Conservation (phyloP, 2,113 vertebrate genomes). For the Zosterops borbonicus region DNA sequence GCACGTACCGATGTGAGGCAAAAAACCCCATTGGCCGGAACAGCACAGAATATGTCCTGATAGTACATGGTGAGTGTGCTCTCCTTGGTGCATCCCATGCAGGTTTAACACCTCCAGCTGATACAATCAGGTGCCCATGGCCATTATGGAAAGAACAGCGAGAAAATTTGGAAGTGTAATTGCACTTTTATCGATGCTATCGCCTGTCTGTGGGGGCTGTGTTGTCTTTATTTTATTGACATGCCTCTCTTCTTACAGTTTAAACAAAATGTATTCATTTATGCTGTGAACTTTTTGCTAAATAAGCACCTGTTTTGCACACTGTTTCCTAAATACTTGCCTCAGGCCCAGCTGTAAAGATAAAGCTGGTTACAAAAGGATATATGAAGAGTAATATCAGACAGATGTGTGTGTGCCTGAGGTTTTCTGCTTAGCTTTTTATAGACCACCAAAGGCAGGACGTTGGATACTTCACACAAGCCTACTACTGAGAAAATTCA, state of each 20-base stretch:
- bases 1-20: constrained; percentile 97
- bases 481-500: background rate
- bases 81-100: background rate
- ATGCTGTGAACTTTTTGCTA: background rate
- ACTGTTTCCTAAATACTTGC: background rate
- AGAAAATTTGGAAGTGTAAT: background rate
- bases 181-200: background rate
- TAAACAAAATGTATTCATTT: background rate
- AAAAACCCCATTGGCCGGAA: constrained; percentile 93
- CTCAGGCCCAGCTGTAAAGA: background rate
- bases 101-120: background rate
- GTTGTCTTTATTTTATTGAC: background rate
- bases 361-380: background rate
- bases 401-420: background rate
- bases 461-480: background rate
- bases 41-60: constrained; percentile 92
- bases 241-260: background rate
- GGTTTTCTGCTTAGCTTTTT: background rate
- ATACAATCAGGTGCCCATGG: background rate
- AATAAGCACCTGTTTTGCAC: background rate
- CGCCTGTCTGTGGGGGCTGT: background rate
- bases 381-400: background rate
- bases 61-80: constrained; percentile 92
- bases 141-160: background rate
- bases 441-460: background rate